Conservation (phyloP, 1,140 invertebrate species). For the Papilio polytes region DNA sequence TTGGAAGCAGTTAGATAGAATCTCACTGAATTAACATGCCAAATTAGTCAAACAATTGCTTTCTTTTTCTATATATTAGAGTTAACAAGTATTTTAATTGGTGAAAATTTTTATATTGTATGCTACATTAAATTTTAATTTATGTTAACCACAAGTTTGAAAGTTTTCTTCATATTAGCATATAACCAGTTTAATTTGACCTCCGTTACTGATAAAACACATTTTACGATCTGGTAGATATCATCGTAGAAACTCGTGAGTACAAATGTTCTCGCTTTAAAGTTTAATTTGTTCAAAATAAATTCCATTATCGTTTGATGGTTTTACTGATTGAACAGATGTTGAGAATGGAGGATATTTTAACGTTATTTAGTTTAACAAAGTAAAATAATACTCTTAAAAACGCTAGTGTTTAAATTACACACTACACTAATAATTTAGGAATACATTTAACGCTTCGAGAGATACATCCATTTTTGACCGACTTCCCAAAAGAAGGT, state of each 20-base stretch:
- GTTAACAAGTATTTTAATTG: not conserved
- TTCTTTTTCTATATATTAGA: not conserved
- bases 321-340: conserved; percentile 74
- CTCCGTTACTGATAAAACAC: conserved; percentile 31
- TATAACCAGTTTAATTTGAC: conserved; percentile 52
- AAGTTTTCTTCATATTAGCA: conserved; percentile 55
- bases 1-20: too few species aligned
- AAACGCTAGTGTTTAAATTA: too few species aligned
- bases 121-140: not conserved
- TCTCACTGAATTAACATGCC: too few species aligned
- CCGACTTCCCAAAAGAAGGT: too few species aligned
- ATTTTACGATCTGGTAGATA: conserved; percentile 28
- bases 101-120: not conserved
- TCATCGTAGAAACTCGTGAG: conserved; percentile 56
- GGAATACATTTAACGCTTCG: not conserved
- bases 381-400: too few species aligned
- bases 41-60: not conserved
- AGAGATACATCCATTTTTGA: not conserved
- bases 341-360: conserved; percentile 41
- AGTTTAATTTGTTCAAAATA: conserved; percentile 77
- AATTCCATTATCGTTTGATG: conserved; percentile 77
- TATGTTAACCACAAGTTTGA: conserved; percentile 57
- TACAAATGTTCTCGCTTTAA: conserved; percentile 76
- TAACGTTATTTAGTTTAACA: not conserved
- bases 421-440: not conserved